phyloP scores from a whole-genome alignment of 2,888 invertebrate genomes.

The Hydropsyche betteni region DNA sequence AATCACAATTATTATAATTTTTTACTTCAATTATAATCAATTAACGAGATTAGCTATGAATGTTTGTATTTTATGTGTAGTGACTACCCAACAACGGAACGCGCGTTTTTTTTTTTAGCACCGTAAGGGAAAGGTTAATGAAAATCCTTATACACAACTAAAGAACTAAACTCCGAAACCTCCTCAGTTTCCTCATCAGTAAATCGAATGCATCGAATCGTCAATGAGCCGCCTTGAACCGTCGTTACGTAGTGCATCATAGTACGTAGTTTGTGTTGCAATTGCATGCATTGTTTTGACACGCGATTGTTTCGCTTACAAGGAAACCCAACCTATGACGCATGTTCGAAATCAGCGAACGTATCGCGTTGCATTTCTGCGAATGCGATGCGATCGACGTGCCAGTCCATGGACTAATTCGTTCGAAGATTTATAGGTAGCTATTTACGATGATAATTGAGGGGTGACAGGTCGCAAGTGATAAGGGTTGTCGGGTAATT shows the following conservation, averaged over 20 bases:
- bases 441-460: neutral
- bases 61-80: too few species aligned
- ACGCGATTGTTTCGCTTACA: slow-evolving; percentile 7
- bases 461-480: neutral
- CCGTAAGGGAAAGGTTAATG: too few species aligned
- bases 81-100: too few species aligned
- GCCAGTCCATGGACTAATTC: neutral
- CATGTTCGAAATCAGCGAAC: neutral
- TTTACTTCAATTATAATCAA: too few species aligned
- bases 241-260: neutral
- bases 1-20: too few species aligned
- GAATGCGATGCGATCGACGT: neutral
- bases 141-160: too few species aligned
- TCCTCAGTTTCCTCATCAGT: too few species aligned
- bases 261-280: neutral
- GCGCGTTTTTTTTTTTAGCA: too few species aligned
- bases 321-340: neutral
- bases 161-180: too few species aligned
- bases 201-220: neutral
- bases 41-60: too few species aligned
- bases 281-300: slow-evolving; percentile 1
- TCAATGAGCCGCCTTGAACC: slow-evolving; percentile 12
- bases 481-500: too few species aligned
- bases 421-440: neutral
- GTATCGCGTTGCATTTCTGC: neutral